Evolutionary conservation across 1,140 invertebrate genomes (phyloP).

Genomic region (Eupristina koningsbergeri): DNA sequence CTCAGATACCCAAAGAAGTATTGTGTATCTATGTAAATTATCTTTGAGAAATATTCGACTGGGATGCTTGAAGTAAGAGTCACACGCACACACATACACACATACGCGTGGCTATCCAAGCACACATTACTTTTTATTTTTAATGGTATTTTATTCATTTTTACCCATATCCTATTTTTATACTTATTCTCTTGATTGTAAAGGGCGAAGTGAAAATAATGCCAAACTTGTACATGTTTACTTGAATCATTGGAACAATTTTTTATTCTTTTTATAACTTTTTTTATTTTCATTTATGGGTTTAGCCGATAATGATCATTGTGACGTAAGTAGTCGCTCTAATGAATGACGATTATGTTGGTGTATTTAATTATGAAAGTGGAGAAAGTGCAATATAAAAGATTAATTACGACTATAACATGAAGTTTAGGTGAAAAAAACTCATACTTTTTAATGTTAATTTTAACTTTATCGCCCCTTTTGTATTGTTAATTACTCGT

Average conservation of each 20-base stretch:
- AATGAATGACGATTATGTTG: constrained; percentile 34
- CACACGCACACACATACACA: too few relatives aligned
- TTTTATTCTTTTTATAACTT: background rate
- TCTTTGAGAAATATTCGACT: constrained; percentile 40
- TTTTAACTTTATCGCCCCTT: background rate
- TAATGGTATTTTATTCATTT: background rate
- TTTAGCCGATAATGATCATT: constrained; percentile 31
- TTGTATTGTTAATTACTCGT: constrained; percentile 24
- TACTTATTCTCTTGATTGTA: background rate
- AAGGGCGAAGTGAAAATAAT: background rate
- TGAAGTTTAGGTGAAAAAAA: background rate
- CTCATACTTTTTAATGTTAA: constrained; percentile 17
- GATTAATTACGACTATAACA: constrained; percentile 38
- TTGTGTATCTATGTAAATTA: constrained; percentile 46
- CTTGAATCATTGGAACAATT: background rate
- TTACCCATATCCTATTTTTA: background rate
- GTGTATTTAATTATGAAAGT: constrained; percentile 35
- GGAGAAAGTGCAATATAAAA: constrained; percentile 14
- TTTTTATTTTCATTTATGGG: background rate
- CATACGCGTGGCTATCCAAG: background rate
- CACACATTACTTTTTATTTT: background rate
- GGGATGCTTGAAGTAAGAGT: too few relatives aligned
- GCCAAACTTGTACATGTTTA: background rate
- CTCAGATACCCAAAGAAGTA: background rate
- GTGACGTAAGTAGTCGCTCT: constrained; percentile 22